These are phyloP conservation scores for Scatophagus argus DNA, from an alignment of 2,113 vertebrate genomes.

Conservation along the genomic window DNA sequence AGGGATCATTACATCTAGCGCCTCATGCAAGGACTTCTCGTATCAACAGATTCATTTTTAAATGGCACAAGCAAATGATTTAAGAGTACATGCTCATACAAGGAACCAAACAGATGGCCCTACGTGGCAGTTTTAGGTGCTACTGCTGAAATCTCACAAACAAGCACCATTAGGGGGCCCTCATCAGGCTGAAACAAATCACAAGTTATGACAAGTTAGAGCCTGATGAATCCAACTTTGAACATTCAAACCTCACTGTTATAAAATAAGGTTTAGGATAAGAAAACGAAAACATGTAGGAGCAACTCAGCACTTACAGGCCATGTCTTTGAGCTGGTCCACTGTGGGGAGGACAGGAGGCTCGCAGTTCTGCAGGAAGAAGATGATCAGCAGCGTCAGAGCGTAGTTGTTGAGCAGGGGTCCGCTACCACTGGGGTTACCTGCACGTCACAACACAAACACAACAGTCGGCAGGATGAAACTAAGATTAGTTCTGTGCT, in stretches of 20 bases:
- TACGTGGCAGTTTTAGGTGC: neutral
- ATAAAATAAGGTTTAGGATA: neutral
- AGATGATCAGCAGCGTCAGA: constrained; percentile 90
- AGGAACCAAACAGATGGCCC: neutral
- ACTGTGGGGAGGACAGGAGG: constrained; percentile 88
- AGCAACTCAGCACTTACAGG: constrained; percentile 81
- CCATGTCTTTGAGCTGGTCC: constrained; percentile 83
- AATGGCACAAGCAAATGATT: neutral
- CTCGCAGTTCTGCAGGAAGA: constrained; percentile 90
- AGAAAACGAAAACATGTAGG: neutral
- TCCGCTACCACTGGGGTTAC: constrained; percentile 87
- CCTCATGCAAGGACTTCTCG: neutral
- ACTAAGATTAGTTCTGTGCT: neutral
- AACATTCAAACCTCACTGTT: neutral
- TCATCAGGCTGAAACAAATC: neutral
- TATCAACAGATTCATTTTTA: neutral
- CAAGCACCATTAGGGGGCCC: neutral
- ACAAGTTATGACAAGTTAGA: neutral
- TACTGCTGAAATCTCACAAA: neutral
- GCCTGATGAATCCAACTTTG: neutral
- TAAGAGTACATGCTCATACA: neutral
- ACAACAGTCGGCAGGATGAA: neutral
- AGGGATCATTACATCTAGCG: neutral
- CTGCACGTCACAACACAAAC: constrained; percentile 53
- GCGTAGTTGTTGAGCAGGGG: constrained; percentile 94